phyloP scores from a whole-genome alignment of 1,140 invertebrate species.

The Pseudoatta argentina region DNA sequence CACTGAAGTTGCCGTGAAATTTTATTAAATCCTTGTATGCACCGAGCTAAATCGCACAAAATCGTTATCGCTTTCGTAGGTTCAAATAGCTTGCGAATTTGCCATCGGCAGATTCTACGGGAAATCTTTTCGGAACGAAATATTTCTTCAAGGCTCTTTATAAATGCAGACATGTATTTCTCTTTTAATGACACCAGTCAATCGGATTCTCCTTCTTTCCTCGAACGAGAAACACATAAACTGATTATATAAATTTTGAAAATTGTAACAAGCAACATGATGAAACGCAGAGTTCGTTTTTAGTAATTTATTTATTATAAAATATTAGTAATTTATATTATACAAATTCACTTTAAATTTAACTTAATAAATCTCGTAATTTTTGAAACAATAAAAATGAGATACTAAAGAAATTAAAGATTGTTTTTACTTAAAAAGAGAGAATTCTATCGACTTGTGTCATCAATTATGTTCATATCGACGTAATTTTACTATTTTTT shows the following conservation, averaged over 20 bases:
- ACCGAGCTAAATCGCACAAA: conserved; percentile 63
- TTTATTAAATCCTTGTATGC: conserved; percentile 25
- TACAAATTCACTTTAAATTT: neutral
- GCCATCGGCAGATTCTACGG: neutral
- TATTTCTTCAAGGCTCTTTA: conserved; percentile 36
- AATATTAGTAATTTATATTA: neutral
- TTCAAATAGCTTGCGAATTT: conserved; percentile 21
- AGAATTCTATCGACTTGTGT: conserved; percentile 13
- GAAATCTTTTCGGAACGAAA: neutral
- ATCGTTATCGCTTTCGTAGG: conserved; percentile 49
- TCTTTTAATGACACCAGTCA: conserved; percentile 15
- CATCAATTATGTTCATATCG: neutral
- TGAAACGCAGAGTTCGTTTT: neutral
- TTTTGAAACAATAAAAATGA: neutral
- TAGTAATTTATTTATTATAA: neutral
- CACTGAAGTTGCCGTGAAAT: conserved; percentile 26
- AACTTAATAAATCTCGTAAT: neutral
- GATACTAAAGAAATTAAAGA: conserved; percentile 3
- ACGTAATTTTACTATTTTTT: conserved; percentile 12
- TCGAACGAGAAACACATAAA: neutral
- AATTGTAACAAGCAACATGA: neutral
- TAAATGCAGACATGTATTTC: neutral
- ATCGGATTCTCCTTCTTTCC: neutral
- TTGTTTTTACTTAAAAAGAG: conserved; percentile 4
- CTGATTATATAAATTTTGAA: neutral